phyloP scores from a whole-genome alignment of 2,888 invertebrate genomes.

The Eilema sororculum region DNA sequence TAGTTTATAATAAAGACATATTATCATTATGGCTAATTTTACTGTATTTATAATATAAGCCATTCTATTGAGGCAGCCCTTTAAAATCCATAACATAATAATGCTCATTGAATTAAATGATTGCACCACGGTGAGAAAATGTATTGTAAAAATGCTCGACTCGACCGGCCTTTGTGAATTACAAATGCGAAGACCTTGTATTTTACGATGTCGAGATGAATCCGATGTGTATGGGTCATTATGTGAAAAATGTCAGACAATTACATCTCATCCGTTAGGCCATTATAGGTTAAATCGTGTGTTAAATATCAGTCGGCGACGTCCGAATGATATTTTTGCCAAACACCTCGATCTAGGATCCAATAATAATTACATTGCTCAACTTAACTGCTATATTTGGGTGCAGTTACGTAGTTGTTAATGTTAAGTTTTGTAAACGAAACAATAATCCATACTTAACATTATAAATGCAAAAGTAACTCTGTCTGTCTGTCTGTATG shows the following conservation, averaged over 20 bases:
- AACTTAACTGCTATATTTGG: constrained; percentile 17
- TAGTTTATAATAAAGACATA: not conserved
- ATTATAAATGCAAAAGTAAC: too few species aligned
- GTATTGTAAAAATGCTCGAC: constrained; percentile 28
- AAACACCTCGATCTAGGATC: constrained; percentile 36
- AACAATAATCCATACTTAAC: constrained; percentile 26
- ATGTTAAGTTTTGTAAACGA: constrained; percentile 31
- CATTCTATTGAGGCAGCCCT: not conserved
- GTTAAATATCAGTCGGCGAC: constrained; percentile 38
- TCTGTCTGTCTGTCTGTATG: too few species aligned
- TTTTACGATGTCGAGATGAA: constrained; percentile 42
- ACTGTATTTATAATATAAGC: not conserved
- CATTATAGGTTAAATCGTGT: constrained; percentile 37
- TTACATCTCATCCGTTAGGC: constrained; percentile 38
- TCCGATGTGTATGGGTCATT: constrained; percentile 39
- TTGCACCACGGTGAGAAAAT: constrained; percentile 31
- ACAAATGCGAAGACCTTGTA: constrained; percentile 41
- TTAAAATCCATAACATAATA: constrained; percentile 13
- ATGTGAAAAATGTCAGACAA: constrained; percentile 54
- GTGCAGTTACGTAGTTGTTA: constrained; percentile 7
- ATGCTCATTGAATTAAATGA: constrained; percentile 15
- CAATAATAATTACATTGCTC: constrained; percentile 37
- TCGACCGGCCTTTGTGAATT: constrained; percentile 36
- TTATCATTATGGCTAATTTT: not conserved
- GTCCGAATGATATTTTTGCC: constrained; percentile 31